Conservation (phyloP, 2,888 invertebrate species). For the Eupithecia vulgata region DNA sequence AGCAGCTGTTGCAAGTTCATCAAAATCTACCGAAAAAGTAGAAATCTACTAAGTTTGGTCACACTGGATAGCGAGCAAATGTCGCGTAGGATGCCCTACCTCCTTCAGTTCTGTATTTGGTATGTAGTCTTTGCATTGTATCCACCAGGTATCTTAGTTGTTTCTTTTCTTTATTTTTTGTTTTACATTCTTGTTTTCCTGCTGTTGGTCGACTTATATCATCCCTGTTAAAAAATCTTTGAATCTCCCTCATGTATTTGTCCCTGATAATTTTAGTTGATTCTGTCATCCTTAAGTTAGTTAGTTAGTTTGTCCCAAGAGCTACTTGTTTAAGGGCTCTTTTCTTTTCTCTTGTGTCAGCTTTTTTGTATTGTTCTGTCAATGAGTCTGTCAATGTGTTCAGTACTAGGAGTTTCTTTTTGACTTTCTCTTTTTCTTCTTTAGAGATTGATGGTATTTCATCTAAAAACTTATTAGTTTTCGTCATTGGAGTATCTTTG, state of each 20-base stretch:
- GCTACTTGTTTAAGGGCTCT: slow-evolving; percentile 32
- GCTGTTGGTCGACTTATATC: slow-evolving; percentile 41
- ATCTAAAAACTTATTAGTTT: slow-evolving; percentile 37
- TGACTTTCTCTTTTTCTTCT: slow-evolving; percentile 36
- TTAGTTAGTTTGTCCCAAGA: slow-evolving; percentile 18
- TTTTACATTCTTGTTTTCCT: slow-evolving; percentile 42
- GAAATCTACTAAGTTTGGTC: too few species aligned
- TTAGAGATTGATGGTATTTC: slow-evolving; percentile 34
- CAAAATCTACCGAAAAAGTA: too few species aligned
- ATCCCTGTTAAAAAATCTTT: slow-evolving; percentile 37
- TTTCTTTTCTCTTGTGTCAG: slow-evolving; percentile 27
- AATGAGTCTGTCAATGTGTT: slow-evolving; percentile 33
- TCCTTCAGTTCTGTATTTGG: slow-evolving; percentile 40
- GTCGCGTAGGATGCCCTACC: slow-evolving; percentile 38
- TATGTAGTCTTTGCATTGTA: slow-evolving; percentile 38
- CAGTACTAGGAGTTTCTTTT: slow-evolving; percentile 33
- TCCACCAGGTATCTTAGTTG: slow-evolving; percentile 40
- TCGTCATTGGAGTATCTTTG: slow-evolving; percentile 31
- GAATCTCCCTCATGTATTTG: slow-evolving; percentile 29
- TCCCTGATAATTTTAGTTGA: slow-evolving; percentile 13
- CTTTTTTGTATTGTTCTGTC: slow-evolving; percentile 26
- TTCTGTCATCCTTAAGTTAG: too few species aligned
- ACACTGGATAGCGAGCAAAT: too few species aligned
- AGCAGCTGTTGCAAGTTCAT: too few species aligned
- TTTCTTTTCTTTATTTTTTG: slow-evolving; percentile 37